Percentiles rank a stretch among this genome's conserved stretches.
Evolutionary conservation across 2,888 invertebrate genomes (phyloP).

Genomic region (Eulithis testata): DNA sequence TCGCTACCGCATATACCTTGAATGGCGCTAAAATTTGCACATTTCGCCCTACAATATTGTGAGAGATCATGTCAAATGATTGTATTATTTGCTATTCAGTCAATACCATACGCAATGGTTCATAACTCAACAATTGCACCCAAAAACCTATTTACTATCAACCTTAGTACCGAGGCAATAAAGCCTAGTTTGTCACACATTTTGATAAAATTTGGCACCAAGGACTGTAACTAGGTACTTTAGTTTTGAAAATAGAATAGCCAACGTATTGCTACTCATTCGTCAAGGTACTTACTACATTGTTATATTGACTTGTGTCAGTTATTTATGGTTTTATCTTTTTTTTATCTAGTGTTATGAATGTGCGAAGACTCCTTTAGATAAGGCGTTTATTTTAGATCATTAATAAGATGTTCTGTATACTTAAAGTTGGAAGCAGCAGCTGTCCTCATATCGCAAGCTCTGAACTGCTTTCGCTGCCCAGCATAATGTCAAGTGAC

Average conservation of each 20-base stretch:
- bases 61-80: constrained; percentile 76
- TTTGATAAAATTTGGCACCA: not conserved
- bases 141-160: not conserved
- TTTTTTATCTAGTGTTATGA: constrained; percentile 41
- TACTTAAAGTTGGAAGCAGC: not conserved
- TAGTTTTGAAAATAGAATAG: constrained; percentile 47
- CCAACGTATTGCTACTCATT: constrained; percentile 64
- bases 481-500: too few species aligned
- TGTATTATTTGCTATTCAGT: constrained; percentile 66
- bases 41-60: constrained; percentile 68
- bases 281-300: constrained; percentile 68
- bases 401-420: not conserved
- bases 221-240: too few species aligned
- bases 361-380: constrained; percentile 29
- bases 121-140: constrained; percentile 20
- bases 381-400: not conserved
- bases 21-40: constrained; percentile 50
- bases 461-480: too few species aligned
- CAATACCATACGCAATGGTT: constrained; percentile 48
- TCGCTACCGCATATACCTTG: constrained; percentile 47
- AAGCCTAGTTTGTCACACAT: constrained; percentile 1
- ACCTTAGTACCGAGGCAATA: not conserved
- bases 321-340: constrained; percentile 50
- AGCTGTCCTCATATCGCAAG: too few species aligned
- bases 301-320: constrained; percentile 53